Conservation (phyloP, 2,113 vertebrate genomes). For the Leptobrachium ailaonicum region DNA sequence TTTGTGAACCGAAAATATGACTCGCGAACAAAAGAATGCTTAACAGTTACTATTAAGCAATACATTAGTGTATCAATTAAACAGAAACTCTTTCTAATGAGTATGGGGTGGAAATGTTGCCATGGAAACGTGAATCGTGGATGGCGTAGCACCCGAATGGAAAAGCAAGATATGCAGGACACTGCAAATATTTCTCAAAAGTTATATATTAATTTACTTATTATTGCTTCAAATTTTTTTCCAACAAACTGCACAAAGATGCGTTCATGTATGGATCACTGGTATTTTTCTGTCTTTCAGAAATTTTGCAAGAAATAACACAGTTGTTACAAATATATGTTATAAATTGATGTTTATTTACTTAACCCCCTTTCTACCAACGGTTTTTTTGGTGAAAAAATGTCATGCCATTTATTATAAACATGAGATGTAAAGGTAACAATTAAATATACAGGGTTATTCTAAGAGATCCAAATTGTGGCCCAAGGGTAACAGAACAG, state of each 20-base stretch:
- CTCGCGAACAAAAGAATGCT: slow-evolving; percentile 96
- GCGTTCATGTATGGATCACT: neutral
- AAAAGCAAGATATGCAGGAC: slow-evolving; percentile 64
- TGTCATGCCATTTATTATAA: too few relatives aligned
- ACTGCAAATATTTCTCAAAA: slow-evolving; percentile 75
- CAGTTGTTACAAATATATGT: too few relatives aligned
- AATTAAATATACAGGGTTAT: too few relatives aligned
- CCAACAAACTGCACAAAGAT: slow-evolving; percentile 13
- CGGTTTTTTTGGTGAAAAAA: too few relatives aligned
- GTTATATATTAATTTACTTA: slow-evolving; percentile 64
- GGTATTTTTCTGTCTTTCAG: too few relatives aligned
- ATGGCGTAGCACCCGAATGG: slow-evolving; percentile 69
- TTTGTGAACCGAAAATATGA: slow-evolving; percentile 87
- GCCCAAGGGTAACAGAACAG: too few relatives aligned
- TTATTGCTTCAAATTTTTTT: slow-evolving; percentile 51
- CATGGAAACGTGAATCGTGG: slow-evolving; percentile 74
- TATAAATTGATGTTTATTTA: too few relatives aligned
- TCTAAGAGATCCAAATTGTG: too few relatives aligned
- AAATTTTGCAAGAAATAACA: too few relatives aligned
- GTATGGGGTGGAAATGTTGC: slow-evolving; percentile 73
- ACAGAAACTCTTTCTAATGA: slow-evolving; percentile 87
- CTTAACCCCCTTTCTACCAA: too few relatives aligned
- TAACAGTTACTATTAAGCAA: slow-evolving; percentile 87
- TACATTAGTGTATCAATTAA: slow-evolving; percentile 99
- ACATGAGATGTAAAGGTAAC: too few relatives aligned